phyloP scores from a whole-genome alignment of 2,797 vertebrate genomes.

The Typhlichthys eigenmanni region DNA sequence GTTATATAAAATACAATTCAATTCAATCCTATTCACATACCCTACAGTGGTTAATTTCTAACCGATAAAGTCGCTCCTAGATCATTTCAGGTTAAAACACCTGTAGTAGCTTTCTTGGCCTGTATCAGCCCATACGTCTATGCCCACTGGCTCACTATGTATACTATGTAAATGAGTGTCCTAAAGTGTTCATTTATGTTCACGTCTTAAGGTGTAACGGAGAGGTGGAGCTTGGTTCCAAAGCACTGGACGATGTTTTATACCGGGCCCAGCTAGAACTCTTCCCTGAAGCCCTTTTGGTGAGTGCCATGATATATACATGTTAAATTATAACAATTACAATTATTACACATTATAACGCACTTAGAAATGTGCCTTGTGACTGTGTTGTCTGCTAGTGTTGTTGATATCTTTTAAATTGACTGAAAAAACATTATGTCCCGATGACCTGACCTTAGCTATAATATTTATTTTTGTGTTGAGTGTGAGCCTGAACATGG shows the following conservation, averaged over 20 bases:
- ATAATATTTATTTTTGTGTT: conserved; percentile 1
- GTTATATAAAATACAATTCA: too few species aligned
- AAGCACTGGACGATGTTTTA: conserved; percentile 93
- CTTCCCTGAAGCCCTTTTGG: conserved; percentile 96
- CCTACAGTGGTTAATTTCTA: background rate
- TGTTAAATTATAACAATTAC: background rate
- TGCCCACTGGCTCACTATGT: too few species aligned
- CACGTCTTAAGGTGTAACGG: conserved; percentile 87
- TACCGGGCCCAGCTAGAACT: conserved; percentile 95
- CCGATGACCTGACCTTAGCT: too few species aligned
- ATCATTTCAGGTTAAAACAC: too few species aligned
- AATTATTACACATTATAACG: too few species aligned
- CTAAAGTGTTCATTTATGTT: conserved; percentile 12
- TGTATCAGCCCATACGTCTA: too few species aligned
- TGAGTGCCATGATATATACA: conserved; percentile 67
- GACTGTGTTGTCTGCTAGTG: background rate
- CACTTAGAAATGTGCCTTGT: conserved; percentile 35
- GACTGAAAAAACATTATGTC: too few species aligned
- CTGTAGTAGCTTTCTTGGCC: too few species aligned
- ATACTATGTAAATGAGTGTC: background rate
- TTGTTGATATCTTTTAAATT: too few species aligned
- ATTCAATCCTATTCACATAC: background rate
- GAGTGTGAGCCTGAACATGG: background rate
- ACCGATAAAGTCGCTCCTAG: too few species aligned
- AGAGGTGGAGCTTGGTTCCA: conserved; percentile 91